Conservation (phyloP, 2,888 invertebrate genomes). For the Epinotia bilunana region DNA sequence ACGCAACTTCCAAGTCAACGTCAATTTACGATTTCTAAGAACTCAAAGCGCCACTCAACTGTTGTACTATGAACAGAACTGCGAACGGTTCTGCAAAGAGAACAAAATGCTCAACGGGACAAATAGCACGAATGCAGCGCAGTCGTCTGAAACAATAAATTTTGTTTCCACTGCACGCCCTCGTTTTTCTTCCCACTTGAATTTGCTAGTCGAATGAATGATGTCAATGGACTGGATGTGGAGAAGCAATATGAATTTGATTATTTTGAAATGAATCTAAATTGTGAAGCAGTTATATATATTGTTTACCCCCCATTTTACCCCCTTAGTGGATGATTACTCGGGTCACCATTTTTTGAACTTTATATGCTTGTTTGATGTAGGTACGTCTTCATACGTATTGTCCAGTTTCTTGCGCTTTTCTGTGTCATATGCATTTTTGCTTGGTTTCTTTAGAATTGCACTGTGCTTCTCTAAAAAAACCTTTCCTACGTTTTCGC, state of each 20-base stretch:
- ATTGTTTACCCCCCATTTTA: too few species aligned
- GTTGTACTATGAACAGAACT: neutral
- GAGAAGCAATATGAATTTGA: conserved; percentile 7
- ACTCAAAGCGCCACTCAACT: neutral
- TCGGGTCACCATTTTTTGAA: too few species aligned
- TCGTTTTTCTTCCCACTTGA: conserved; percentile 40
- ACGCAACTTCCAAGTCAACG: neutral
- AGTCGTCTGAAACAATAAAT: conserved; percentile 42
- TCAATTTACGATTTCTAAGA: conserved; percentile 4
- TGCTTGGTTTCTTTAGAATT: too few species aligned
- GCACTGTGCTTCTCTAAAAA: too few species aligned
- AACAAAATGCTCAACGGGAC: conserved; percentile 26
- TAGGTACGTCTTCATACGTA: too few species aligned
- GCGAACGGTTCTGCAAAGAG: conserved; percentile 22
- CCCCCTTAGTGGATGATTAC: too few species aligned
- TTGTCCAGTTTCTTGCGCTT: too few species aligned
- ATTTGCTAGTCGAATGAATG: conserved; percentile 39
- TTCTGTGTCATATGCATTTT: too few species aligned
- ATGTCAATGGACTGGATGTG: conserved; percentile 34
- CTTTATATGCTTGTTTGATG: too few species aligned
- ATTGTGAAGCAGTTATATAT: neutral
- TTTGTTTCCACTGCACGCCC: conserved; percentile 40
- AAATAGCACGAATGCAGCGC: conserved; percentile 35
- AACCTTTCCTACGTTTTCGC: too few species aligned
- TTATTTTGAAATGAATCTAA: conserved; percentile 1